phyloP scores from a whole-genome alignment of 2,797 vertebrate genomes.

The Gallinago stenura region DNA sequence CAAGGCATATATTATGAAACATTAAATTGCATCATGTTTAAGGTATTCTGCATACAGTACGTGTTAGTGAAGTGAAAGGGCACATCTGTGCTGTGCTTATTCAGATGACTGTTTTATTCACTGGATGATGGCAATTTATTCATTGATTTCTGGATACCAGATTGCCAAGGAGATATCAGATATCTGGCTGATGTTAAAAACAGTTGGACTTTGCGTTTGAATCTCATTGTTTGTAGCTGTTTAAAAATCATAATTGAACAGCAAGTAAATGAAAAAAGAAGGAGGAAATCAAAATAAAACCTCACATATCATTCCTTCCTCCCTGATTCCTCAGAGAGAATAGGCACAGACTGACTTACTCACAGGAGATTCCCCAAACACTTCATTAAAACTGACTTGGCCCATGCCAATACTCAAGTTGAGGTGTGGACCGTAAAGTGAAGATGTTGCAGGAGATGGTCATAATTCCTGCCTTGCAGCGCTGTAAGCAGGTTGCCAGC shows the following conservation, averaged over 20 bases:
- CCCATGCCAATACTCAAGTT: neutral
- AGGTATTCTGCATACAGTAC: slow-evolving; percentile 27
- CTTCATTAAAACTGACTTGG: neutral
- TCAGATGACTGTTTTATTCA: slow-evolving; percentile 41
- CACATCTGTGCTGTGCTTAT: slow-evolving; percentile 44
- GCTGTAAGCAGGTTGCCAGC: neutral
- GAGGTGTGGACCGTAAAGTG: neutral
- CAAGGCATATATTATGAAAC: neutral
- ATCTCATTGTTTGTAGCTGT: neutral
- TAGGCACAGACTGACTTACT: neutral
- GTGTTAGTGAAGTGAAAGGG: slow-evolving; percentile 27
- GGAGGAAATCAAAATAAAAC: neutral
- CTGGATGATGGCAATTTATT: slow-evolving; percentile 55
- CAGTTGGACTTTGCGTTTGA: slow-evolving; percentile 3
- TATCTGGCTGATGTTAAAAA: slow-evolving; percentile 36
- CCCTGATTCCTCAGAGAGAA: neutral
- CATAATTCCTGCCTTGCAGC: neutral
- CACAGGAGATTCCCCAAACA: neutral
- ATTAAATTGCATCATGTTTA: slow-evolving; percentile 35
- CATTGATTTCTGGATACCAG: slow-evolving; percentile 56
- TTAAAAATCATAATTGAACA: neutral
- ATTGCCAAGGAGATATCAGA: slow-evolving; percentile 33
- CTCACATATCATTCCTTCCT: neutral
- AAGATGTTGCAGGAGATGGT: neutral
- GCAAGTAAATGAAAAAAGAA: neutral